Conservation (phyloP, 2,113 vertebrate species). For the Sebastes schlegelii region DNA sequence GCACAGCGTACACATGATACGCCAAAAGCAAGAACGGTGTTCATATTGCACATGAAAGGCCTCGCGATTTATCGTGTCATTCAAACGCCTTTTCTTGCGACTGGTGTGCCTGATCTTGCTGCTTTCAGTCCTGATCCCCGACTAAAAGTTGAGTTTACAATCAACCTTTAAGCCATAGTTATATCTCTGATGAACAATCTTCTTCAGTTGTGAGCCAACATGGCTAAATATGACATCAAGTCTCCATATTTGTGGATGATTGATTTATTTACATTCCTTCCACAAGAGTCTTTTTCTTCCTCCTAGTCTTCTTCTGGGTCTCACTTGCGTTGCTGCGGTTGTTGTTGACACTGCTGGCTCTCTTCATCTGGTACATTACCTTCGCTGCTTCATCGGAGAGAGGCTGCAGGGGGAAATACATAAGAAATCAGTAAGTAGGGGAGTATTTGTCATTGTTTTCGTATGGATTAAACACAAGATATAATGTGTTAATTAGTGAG, state of each 20-base stretch:
- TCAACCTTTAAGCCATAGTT: background rate
- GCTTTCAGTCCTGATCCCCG: background rate
- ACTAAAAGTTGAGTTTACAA: background rate
- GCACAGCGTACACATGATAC: no score
- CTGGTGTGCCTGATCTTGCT: background rate
- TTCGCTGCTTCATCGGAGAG: constrained; percentile 84
- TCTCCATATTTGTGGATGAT: background rate
- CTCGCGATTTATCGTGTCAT: no score
- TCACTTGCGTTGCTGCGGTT: background rate
- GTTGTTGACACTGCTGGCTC: constrained; percentile 70
- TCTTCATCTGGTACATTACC: constrained; percentile 84
- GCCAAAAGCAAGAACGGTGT: no score
- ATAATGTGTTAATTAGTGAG: background rate
- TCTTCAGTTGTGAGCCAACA: background rate
- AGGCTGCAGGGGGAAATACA: constrained; percentile 38
- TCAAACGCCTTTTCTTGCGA: no score
- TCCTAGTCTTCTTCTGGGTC: background rate
- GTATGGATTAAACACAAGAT: background rate
- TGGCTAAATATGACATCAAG: background rate
- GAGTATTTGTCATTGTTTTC: background rate
- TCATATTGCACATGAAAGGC: no score
- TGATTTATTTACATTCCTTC: constrained; percentile 14
- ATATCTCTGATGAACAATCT: background rate
- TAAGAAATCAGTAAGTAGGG: no score
- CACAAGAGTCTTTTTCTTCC: constrained; percentile 9